phyloP scores from a whole-genome alignment of 2,888 invertebrate species.

The Alloplasta piceator region DNA sequence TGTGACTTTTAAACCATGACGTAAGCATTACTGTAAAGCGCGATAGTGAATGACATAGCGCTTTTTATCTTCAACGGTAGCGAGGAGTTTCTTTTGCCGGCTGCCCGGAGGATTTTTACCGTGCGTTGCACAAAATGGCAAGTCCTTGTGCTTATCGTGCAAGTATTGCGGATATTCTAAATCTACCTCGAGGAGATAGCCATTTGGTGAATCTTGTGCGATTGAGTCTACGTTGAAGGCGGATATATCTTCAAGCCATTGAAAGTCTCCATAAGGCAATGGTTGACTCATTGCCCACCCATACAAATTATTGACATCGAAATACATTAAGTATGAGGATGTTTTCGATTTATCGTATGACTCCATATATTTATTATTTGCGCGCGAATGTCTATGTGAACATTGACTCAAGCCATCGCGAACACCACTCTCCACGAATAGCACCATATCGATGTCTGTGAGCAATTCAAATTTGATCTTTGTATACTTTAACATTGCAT shows the following conservation, averaged over 20 bases:
- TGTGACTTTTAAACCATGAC: too few species aligned
- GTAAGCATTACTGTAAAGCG: slow-evolving; percentile 76
- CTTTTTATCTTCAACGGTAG: slow-evolving; percentile 14
- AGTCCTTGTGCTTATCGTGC: slow-evolving; percentile 76
- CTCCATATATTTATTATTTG: neutral
- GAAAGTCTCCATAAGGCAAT: neutral
- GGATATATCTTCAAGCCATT: neutral
- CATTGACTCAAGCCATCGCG: neutral
- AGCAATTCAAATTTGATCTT: neutral
- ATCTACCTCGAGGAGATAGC: too few species aligned
- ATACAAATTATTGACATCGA: too few species aligned
- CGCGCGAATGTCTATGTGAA: too few species aligned
- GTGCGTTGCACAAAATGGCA: slow-evolving; percentile 71
- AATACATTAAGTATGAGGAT: neutral
- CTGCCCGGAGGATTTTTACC: slow-evolving; percentile 25
- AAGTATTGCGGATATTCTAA: slow-evolving; percentile 67
- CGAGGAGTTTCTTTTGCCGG: slow-evolving; percentile 57
- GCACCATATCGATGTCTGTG: neutral
- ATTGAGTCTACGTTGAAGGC: neutral
- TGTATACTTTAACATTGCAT: neutral
- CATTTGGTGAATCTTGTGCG: slow-evolving; percentile 41
- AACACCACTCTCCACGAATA: neutral
- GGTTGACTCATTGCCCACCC: neutral
- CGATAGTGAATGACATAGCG: too few species aligned
- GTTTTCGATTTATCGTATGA: neutral